Evolutionary conservation across 2,113 vertebrate species (phyloP).

Genomic region (Sinocyclocheilus grahami): DNA sequence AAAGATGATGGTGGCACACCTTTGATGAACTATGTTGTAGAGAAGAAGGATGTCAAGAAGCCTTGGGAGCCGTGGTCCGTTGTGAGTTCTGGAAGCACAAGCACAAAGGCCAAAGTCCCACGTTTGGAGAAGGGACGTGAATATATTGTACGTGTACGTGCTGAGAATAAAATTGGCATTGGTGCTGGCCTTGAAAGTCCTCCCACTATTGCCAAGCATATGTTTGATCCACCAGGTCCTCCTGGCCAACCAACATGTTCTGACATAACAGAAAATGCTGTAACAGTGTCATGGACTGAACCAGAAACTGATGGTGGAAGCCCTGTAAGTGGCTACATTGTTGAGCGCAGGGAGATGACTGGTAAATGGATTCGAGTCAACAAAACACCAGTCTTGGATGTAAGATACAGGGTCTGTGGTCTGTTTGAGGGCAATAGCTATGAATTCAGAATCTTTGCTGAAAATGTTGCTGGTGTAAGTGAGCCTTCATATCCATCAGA

Average conservation of each 20-base stretch:
- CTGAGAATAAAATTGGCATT: constrained; percentile 97
- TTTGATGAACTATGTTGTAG: constrained; percentile 92
- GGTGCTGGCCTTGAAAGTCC: constrained; percentile 90
- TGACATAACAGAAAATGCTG: constrained; percentile 94
- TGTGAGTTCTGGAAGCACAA: constrained; percentile 86
- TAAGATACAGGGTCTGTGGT: constrained; percentile 91
- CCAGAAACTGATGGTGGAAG: constrained; percentile 95
- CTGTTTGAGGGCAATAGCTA: constrained; percentile 95
- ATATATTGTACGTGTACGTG: constrained; percentile 92
- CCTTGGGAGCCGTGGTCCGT: constrained; percentile 92
- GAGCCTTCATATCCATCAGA: constrained; percentile 89
- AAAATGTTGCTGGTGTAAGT: constrained; percentile 93
- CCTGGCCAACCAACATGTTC: constrained; percentile 88
- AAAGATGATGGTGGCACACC: constrained; percentile 94
- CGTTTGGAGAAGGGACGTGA: constrained; percentile 93
- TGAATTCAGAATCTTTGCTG: constrained; percentile 96
- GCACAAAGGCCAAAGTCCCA: constrained; percentile 89
- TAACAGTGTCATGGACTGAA: constrained; percentile 87
- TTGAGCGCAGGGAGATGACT: constrained; percentile 94
- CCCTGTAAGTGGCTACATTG: constrained; percentile 93
- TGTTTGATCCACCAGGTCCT: constrained; percentile 93
- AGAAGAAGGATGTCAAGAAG: constrained; percentile 94
- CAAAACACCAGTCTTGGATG: constrained; percentile 90
- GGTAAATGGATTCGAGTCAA: constrained; percentile 98
- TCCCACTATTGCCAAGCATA: constrained; percentile 93